Conservation (phyloP, 2,797 vertebrate genomes). For the Ambastaia sidthimunki region DNA sequence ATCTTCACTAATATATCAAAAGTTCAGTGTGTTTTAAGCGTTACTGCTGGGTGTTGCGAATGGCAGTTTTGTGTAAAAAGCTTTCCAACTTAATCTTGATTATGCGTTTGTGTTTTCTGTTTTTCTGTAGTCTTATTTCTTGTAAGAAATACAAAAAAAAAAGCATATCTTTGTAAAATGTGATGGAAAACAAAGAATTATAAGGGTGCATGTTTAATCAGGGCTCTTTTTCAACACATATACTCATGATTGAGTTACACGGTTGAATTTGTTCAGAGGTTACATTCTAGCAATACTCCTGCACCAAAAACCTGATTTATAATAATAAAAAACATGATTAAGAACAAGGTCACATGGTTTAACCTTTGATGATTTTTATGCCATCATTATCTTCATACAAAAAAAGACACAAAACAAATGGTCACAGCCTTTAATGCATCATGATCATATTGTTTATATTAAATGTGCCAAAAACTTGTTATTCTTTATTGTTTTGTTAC, state of each 20-base stretch:
- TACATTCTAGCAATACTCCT: slow-evolving; percentile 15
- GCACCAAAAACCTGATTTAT: too few relatives aligned
- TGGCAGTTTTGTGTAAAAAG: not conserved
- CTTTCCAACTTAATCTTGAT: not conserved
- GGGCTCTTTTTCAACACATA: not conserved
- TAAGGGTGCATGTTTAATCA: not conserved
- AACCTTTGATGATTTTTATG: not conserved
- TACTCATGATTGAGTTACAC: not conserved
- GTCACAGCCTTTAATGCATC: not conserved
- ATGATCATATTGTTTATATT: not conserved
- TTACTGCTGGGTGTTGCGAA: not conserved
- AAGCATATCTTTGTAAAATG: not conserved
- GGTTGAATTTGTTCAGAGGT: not conserved
- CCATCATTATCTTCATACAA: not conserved
- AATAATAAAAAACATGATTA: too few relatives aligned
- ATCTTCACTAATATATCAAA: not conserved
- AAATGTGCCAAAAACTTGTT: slow-evolving; percentile 26
- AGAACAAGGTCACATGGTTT: slow-evolving; percentile 2
- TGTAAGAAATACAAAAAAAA: slow-evolving; percentile 15
- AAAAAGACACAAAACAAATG: not conserved
- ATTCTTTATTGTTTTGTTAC: not conserved
- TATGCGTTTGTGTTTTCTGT: slow-evolving; percentile 11
- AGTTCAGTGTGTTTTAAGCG: not conserved
- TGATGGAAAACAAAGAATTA: not conserved
- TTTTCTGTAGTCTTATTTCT: slow-evolving; percentile 2